Evolutionary conservation across 2,113 vertebrate species (phyloP), one percentile per base, ranked within the genome.

Genomic region (Nothoprocta perdicaria): DNA sequence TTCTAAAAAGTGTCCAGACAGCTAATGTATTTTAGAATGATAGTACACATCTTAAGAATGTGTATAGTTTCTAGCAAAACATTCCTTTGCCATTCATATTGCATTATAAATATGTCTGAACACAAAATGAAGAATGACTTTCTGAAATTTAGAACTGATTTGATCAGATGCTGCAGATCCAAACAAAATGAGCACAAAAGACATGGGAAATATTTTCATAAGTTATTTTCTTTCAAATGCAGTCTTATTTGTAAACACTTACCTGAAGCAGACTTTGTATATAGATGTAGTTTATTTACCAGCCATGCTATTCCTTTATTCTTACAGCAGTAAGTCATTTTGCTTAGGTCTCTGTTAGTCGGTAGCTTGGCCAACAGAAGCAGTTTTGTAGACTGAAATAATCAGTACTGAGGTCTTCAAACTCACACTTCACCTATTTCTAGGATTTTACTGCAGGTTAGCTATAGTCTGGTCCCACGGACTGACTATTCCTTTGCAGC

Each of bases 391-490:
- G 45, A 29, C 14, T 58, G 40, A 17, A 29, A 6, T 1, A 38
- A 10, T 40, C 45, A 35, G 19, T 40, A 45, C 2, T 55, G 87
- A 81, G 22, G 19, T 57, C 82, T 80, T 52, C 71, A 62, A 29
- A 38, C 46, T 80, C 14, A 26, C 0, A 0, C 14, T 53, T 22
- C 22, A 41, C 4, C 10, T 1, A 3, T 23, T 78, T 90, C 14
- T 19, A 60, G 69, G 18, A 26, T 31, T 29, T 21, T 94, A 19
- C 17, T 2, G 4, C 11, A 78, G 69, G 35, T 4, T n/a, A 12
- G 17, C 4, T 46, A 17, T n/a, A 9, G 27, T 27, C 12, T 10
- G 1, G 18, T 82, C 31, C 27, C 26, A 26, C 13, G 50, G 61
- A 46, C 35, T 52, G 31, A 3, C 29, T 79, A 46, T 22, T 33